Evolutionary conservation across 2,113 vertebrate genomes (phyloP), one percentile per base, ranked within the genome.

Genomic region (Aldabrachelys gigantea): DNA sequence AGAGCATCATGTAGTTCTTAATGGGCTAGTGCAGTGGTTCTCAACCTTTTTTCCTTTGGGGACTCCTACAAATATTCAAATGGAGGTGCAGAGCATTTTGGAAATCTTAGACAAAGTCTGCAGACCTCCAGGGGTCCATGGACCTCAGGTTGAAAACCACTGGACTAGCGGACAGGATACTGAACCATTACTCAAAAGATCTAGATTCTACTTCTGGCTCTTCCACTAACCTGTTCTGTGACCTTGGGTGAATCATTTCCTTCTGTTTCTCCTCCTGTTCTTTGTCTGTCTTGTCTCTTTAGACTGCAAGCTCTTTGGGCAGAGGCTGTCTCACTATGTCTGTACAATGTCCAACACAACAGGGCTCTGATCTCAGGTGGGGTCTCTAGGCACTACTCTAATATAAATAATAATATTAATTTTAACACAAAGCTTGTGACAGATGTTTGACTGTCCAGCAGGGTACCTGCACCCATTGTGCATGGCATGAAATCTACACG

Each of bases 311-410:
- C 11, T 47, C 22, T 41, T 78, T 78, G 0, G 38, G 47, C 19
- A 22, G 24, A 1, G 35, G 17, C 0, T 5, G 54, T 56, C 38
- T 31, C 62, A 72, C 65, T 72, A 72, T 10, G 65, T 81, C 17
- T 24, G 0, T 0, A 10, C 0, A 13, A 5, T 38, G 16, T 10
- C n/a, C 0, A 31, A 52, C 44, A 29, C 2, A 10, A 44, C 47
- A 56, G 79, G n/a, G 87, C 81, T 90, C 72, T 47, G 82, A 35
- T 10, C 76, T 22, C 44, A 89, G 85, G 85, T 49, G 0, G 24
- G 13, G 41, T 16, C 41, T 27, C 75, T 78, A 78, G 10, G 41
- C 41, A 41, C 10, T 41, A 78, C 25, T 27, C 5, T 78, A 78
- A 78, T 47, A 78, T 47, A 47, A 78, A 44, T 47, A 78, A 38